Base-by-base conservation (phyloP, 2,113 vertebrate genomes). In the Ardeotis arabs region DNA sequence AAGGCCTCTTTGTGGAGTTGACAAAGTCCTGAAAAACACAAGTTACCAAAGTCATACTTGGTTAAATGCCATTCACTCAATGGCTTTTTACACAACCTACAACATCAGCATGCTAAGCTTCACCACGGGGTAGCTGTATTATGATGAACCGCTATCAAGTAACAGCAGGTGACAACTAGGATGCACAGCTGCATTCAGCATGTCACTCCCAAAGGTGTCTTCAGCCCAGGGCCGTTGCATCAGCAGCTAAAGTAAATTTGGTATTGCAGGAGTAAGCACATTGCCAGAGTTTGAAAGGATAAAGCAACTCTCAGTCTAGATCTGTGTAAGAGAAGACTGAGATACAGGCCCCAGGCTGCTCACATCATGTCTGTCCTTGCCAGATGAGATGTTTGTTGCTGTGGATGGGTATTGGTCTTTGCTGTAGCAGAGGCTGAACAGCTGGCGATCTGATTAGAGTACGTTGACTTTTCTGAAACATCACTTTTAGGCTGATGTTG, bases 1-100 rank as follows among this genome's bases (percentile, higher is more conserved):
- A 98, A 53, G 98, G 98, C 91, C 98, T 98, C 88, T 98, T 98
- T 14, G 98, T 97, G 55, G 98, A 98, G 90, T 97, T 98, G 62
- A 98, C 84, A 77, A 98, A 98, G 52, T 98, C 98, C 98, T 98
- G 87, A 60, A 98, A 97, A 79, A 96, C 14, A 96, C 6, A 58
- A 84, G 33, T 37, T 59, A n/a, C 33, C 25, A 62, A 55, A 79
- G 79, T 72, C 72, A 80, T 31, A 24, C 28, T 33, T 53, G 45
- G 28, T 83, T 39, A 66, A 72, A 75, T 29, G 33, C 31, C 33
- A 19, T 29, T 47, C 17, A 14, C 16, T 33, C 37, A 14, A 47
- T 5, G 25, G 24, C 28, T 84, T 21, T 63, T 72, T 37, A 73
- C 35, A 55, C 9, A 59, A 20, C 27, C 44, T 49, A 23, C 53